Base-by-base conservation (phyloP, 2,113 vertebrate genomes). In the Halichoeres trimaculatus region DNA sequence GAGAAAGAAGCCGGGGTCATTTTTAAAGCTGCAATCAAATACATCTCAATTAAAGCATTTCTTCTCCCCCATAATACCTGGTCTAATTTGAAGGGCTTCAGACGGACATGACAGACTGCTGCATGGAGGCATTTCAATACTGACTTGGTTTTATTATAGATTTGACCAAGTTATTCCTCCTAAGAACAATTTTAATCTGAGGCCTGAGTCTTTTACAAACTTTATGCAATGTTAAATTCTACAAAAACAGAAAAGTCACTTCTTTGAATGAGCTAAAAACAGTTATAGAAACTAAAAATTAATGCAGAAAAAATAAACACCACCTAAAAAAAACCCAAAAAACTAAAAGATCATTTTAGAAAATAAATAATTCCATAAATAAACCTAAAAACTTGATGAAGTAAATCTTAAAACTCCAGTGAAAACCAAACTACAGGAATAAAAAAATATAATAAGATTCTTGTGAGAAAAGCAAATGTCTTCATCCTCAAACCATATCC, bases 41-140 rank as follows among this genome's bases (percentile, higher is more conserved):
- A 85, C 74, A 45, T 89, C 90, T 90, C 90, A 90, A 89, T 91
- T 87, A 89, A 61, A 76, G 71, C 34, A 10, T 53, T 80, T 62
- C 36, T 52, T 11, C 10, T 20, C 63, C 82, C 65, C 13, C 47
- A 10, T 77, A 66, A 79, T 76, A 76, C 56, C 78, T 81, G 65
- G 63, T 85, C 79, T 36, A 65, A 82, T 90, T 61, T 83, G 84
- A 83, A 77, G 69, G 73, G 40, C 65, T 68, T 61, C 57, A 74
- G 65, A 74, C 59, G 45, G 54, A 81, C 40, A 34, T 20, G 38
- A 4, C 36, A 72, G 53, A 43, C 23, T 60, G 59, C 23, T 30
- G 23, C 52, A 34, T 8, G 6, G 55, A 85, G 58, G 53, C 47
- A 5, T 59, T 61, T 13, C n/a, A 56, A 71, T 52, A 55, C 12